Conservation (phyloP, 2,797 vertebrate species). For the Naso thynnoides region DNA sequence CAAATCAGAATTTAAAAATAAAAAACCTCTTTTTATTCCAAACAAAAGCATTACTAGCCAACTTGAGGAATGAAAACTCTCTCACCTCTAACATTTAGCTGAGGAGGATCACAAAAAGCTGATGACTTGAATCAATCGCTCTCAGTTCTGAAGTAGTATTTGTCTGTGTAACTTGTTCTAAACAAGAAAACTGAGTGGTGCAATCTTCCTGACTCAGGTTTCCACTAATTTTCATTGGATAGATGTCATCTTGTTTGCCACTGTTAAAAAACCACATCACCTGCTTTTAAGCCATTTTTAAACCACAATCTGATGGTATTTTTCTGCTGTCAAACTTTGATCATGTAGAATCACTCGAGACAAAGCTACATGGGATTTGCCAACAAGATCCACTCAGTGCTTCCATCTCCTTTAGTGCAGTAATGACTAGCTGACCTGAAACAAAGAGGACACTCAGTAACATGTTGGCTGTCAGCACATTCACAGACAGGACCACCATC, state of each 20-base stretch:
- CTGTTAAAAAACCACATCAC: slow-evolving; percentile 54
- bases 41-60: too few relatives aligned
- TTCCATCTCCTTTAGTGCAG: slow-evolving; percentile 32
- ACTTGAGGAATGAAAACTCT: background rate
- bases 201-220: slow-evolving; percentile 59
- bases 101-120: slow-evolving; percentile 8
- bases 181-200: slow-evolving; percentile 66
- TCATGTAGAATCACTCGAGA: accelerated
- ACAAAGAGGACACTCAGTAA: too few relatives aligned
- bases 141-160: slow-evolving; percentile 67
- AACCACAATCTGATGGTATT: slow-evolving; percentile 46
- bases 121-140: accelerated
- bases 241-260: accelerated
- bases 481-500: too few relatives aligned
- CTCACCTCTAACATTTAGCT: slow-evolving; percentile 61
- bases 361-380: slow-evolving; percentile 72
- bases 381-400: slow-evolving; percentile 72
- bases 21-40: too few relatives aligned
- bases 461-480: too few relatives aligned
- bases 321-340: accelerated
- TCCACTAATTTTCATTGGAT: slow-evolving; percentile 51
- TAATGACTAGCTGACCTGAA: slow-evolving; percentile 2
- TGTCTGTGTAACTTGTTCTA: slow-evolving; percentile 5
- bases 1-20: too few relatives aligned
- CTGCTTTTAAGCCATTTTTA: background rate